Evolutionary conservation across 2,113 vertebrate genomes (phyloP).

Genomic region (Noturus placidus): DNA sequence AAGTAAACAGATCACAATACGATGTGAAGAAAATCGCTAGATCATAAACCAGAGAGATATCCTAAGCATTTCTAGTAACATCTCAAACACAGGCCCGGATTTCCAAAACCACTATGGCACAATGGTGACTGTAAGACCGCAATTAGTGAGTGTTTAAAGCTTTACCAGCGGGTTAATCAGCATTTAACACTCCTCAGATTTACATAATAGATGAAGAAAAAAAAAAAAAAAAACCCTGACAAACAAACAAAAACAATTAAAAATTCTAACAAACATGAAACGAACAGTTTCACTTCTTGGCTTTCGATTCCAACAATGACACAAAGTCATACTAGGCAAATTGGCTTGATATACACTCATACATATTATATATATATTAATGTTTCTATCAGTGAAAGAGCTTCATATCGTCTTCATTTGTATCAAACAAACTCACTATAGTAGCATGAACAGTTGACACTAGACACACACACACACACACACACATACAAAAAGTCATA

Average conservation of each 20-base stretch:
- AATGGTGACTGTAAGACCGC: not conserved
- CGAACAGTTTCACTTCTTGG: not conserved
- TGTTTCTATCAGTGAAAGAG: not conserved
- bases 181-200: not conserved
- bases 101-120: not conserved
- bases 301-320: not conserved
- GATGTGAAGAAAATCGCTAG: not conserved
- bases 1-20: not conserved
- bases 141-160: not conserved
- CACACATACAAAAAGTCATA: not conserved
- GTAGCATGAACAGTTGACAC: not conserved
- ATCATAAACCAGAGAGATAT: not conserved
- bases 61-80: not conserved
- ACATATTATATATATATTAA: not conserved
- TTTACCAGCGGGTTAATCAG: not conserved
- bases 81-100: not conserved
- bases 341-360: not conserved
- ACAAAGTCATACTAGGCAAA: not conserved
- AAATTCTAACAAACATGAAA: not conserved
- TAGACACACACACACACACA: not conserved
- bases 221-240: not conserved
- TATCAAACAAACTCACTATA: constrained; percentile 20
- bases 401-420: not conserved
- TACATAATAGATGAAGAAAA: not conserved
- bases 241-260: not conserved